Conservation (phyloP, 1,140 invertebrate species). For the Pogonomyrmex barbatus region DNA sequence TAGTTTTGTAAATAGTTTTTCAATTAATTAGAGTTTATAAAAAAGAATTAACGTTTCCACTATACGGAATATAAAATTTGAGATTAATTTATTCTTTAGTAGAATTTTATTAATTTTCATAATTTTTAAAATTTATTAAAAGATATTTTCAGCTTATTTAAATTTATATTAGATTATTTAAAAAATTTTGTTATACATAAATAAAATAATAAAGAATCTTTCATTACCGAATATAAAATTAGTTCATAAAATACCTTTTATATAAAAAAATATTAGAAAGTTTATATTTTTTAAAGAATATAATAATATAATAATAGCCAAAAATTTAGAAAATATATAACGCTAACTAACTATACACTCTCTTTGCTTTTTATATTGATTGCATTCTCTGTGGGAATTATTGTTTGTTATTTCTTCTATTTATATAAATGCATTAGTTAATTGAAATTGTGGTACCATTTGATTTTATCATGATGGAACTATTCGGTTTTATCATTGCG, state of each 20-base stretch:
- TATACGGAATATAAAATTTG: not conserved
- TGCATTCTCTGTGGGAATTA: not conserved
- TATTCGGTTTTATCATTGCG: not conserved
- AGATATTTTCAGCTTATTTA: not conserved
- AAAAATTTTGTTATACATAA: not conserved
- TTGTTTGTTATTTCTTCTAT: not conserved
- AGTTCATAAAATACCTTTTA: not conserved
- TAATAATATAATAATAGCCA: not conserved
- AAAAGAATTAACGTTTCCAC: not conserved
- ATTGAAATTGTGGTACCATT: not conserved
- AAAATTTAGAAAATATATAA: not conserved
- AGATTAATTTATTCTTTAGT: not conserved
- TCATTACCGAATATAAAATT: not conserved
- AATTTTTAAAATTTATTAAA: not conserved
- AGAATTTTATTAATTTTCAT: conserved; percentile 10
- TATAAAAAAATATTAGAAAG: too few species aligned
- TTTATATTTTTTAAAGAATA: not conserved
- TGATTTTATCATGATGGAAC: conserved; percentile 5
- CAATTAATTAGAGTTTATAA: not conserved
- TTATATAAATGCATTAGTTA: not conserved
- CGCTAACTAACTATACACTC: not conserved
- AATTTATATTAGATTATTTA: not conserved
- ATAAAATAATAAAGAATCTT: not conserved
- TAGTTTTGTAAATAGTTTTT: not conserved
- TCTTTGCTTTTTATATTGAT: not conserved